A percentile compares a stretch with the other conserved stretches of the same genome.
Conservation (phyloP, 2,113 vertebrate species). For the Colossoma macropomum region DNA sequence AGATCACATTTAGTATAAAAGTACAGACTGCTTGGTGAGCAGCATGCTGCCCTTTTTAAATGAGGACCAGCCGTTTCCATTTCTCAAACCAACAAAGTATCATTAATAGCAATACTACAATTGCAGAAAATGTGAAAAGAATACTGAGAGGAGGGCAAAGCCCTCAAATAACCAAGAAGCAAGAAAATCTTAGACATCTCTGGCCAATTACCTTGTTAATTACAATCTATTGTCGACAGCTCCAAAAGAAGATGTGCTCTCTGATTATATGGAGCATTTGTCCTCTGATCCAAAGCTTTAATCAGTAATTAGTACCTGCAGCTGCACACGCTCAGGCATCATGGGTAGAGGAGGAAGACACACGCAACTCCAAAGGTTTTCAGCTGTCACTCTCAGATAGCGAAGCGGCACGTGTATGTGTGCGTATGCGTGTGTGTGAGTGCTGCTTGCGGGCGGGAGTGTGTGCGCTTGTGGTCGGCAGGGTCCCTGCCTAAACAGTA, state of each 20-base stretch:
- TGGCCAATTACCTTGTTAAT: conserved; percentile 84
- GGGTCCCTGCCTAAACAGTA: conserved; percentile 14
- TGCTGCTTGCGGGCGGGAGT: not conserved
- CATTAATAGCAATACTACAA: conserved; percentile 64
- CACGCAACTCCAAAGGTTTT: conserved; percentile 39
- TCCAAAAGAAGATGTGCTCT: conserved; percentile 75
- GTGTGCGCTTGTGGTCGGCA: conserved; percentile 19
- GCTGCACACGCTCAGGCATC: conserved; percentile 70
- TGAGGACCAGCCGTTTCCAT: not conserved
- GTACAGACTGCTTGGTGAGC: not conserved
- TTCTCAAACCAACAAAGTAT: conserved; percentile 55
- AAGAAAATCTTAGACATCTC: conserved; percentile 78
- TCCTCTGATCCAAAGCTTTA: conserved; percentile 77
- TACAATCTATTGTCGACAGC: conserved; percentile 80
- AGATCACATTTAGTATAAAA: not conserved
- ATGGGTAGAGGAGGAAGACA: conserved; percentile 58
- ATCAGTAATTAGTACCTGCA: conserved; percentile 87
- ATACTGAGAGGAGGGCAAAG: conserved; percentile 69
- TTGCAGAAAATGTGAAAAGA: conserved; percentile 52
- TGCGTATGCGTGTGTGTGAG: not conserved
- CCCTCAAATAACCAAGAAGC: conserved; percentile 73
- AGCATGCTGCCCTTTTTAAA: not conserved
- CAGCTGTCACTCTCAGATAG: conserved; percentile 51
- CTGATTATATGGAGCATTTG: conserved; percentile 80
- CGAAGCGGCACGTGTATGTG: not conserved